Evolutionary conservation across 2,797 vertebrate species (phyloP).

Genomic region (Buceros bicornis): DNA sequence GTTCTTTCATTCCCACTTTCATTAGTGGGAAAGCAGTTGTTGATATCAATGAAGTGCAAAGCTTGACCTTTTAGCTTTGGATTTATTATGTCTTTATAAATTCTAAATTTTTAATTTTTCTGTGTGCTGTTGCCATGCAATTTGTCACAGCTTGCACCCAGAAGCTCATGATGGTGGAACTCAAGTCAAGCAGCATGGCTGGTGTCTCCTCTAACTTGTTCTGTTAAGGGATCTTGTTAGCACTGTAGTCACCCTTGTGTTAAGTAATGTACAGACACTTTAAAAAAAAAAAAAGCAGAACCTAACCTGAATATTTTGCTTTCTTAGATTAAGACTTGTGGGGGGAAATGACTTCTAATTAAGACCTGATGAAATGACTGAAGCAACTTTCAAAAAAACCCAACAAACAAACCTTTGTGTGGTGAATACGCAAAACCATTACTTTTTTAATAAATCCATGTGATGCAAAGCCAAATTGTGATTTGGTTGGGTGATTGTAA

Average conservation of each 20-base stretch:
- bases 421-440: not conserved
- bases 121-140: not conserved
- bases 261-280: not conserved
- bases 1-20: not conserved
- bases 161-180: not conserved
- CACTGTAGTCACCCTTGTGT: not conserved
- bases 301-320: not conserved
- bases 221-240: not conserved
- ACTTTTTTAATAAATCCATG: not conserved
- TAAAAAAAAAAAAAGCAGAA: not conserved
- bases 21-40: not conserved
- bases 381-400: not conserved
- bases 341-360: not conserved
- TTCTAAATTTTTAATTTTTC: not conserved
- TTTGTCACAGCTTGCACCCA: not conserved
- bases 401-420: not conserved
- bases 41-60: not conserved
- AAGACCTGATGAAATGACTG: constrained; percentile 21
- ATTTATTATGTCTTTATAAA: not conserved
- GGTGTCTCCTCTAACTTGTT: not conserved
- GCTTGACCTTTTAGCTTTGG: not conserved
- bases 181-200: not conserved
- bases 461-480: not conserved
- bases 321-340: not conserved
- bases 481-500: not conserved